Evolutionary conservation across 2,113 vertebrate genomes (phyloP).

Genomic region (Tachycineta bicolor): DNA sequence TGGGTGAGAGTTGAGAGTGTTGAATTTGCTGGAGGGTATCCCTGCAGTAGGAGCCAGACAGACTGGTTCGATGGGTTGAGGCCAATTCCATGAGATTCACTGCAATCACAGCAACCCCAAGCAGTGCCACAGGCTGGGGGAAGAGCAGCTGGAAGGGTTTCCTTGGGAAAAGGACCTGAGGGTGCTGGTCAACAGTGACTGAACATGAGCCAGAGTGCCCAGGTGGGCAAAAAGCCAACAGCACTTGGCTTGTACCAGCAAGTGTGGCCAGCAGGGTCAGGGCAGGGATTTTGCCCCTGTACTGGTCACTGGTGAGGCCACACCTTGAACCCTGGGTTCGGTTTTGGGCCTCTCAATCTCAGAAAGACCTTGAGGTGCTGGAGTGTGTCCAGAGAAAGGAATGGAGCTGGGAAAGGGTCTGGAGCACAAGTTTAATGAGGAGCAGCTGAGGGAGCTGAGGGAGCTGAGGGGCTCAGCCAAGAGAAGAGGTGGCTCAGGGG

Average conservation of each 20-base stretch:
- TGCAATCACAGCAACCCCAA: background rate
- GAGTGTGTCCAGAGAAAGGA: background rate
- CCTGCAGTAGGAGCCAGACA: background rate
- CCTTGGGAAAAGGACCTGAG: background rate
- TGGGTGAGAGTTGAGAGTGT: background rate
- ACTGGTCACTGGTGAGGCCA: background rate
- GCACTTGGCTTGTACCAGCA: background rate
- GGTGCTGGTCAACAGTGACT: fast-evolving
- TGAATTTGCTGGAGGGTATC: background rate
- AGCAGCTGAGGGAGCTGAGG: background rate
- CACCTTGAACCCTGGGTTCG: fast-evolving
- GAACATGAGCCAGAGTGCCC: background rate
- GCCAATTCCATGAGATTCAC: background rate
- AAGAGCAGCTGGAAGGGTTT: background rate
- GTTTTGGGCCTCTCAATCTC: background rate
- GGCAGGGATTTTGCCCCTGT: background rate
- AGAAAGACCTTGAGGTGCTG: background rate
- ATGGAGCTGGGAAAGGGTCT: background rate
- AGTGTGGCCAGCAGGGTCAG: background rate
- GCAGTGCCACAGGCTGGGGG: background rate
- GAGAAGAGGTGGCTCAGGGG: background rate
- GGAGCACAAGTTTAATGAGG: background rate
- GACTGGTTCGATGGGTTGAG: background rate
- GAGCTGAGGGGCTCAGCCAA: background rate
- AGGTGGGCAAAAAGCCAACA: background rate